Evolutionary conservation across 2,113 vertebrate genomes (phyloP), one percentile per base, ranked within the genome.

Genomic region (Solea solea): DNA sequence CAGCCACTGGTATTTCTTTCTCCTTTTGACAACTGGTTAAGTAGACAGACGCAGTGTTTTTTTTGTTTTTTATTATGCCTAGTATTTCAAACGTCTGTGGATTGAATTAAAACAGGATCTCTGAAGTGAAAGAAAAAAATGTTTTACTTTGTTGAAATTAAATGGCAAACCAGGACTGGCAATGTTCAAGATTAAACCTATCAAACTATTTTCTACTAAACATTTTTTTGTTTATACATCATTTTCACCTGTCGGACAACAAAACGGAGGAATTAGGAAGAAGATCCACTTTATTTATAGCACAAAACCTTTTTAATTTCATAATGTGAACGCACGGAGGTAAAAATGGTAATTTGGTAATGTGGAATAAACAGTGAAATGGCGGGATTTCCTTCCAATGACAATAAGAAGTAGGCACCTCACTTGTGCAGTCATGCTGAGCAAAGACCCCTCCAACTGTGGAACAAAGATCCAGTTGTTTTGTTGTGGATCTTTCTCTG

Each of bases 401-500:
- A 61, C 40, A 58, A 14, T 39, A 28, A 56, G 34, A 42, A 25
- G 14, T 45, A 44, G 51, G 28, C 54, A 25, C 14, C 48, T 7
- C 27, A 41, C 40, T 11, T 63, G 49, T 8, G 15, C 48, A 39
- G 71, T 74, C 63, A 69, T 65, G 28, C 55, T 64, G 63, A 67
- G 74, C 44, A 66, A 81, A 83, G 16, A 74, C 9, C 4, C 6
- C 39, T 16, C 25, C 48, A 67, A 61, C 45, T 67, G 73, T 42
- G 40, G 15, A 64, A 57, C 21, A 63, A 57, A 71, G 51, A 64
- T 62, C 15, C 39, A 28, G 40, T 74, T 63, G 62, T 65, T 76
- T 60, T 56, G 62, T 74, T 61, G 48, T 14, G 60, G 62, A 78
- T 76, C 48, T 71, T 78, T 70, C 52, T 87, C 65, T 82, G 74